Evolutionary conservation across 2,113 vertebrate species (phyloP), one percentile per base, ranked within the genome.

Genomic region (Mirza zaza): DNA sequence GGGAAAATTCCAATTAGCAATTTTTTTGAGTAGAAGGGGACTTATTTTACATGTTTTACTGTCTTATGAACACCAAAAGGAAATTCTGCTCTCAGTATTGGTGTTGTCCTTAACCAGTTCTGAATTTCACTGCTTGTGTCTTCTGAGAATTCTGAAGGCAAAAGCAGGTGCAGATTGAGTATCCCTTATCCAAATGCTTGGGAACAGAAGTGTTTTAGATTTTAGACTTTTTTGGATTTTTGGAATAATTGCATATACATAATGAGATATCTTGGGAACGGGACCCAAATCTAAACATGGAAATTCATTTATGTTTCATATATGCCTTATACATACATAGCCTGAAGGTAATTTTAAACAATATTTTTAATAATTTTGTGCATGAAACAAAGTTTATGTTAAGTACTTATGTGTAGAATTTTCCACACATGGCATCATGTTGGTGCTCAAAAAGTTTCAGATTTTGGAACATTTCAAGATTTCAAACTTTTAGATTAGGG

Each of bases 1-100:
- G 14, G 50, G 32, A 80, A 95, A 83, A 39, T 42, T 90, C 45
- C 14, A 67, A n/a, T 88, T 52, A 94, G 34, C 29, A 59, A 70
- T 61, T 70, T 68, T 20, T 70, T 68, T 14, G 3, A 34, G 21
- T 48, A 6, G 34, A 2, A 0, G 0, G 0, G 3, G 6, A 13
- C 59, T 93, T 10, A 29, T 68, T 95, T 73, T 61, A 34, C 8
- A 63, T 63, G 25, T 34, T 68, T 77, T 88, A 39, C 36, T 59
- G 11, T 48, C 15, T 59, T 63, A 10, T n/a, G 68, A 77, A 52
- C 75, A 91, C 27, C 9, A 57, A 39, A 59, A 87, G 3, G 32
- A 71, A 87, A 59, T 92, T 87, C 63, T n/a, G 23, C n/a, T 50
- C 42, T 50, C 15, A 55, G 10, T 9, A 7, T 25, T 36, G 4